Base-by-base conservation (phyloP, 64 coral and sea anemone genomes). In the Catalaphyllia jardinei region DNA sequence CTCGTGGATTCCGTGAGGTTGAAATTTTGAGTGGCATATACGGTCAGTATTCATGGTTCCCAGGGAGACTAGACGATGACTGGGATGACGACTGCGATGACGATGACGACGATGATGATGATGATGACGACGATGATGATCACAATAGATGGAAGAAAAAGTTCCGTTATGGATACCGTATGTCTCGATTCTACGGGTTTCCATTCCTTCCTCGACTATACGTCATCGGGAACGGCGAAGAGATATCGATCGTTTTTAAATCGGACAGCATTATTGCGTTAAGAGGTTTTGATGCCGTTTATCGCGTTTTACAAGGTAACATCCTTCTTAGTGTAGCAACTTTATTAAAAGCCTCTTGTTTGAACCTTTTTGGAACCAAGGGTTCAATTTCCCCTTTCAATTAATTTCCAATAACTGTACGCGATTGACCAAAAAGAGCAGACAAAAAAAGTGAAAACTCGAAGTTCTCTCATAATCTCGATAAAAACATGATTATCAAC, bases 231-330 rank as follows among this genome's bases (percentile, higher is more conserved):
- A 85, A 35, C 14, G 81, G 81, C 17, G 81, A 85, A 16, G 62
- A 85, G 22, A 85, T 85, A 27, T 64, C 39, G 12, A 69, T 71
- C n/a, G 50, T 28, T 29, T 85, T 85, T 28, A 71, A 71, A 51
- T 85, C 81, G 13, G 81, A 85, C 63, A 22, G 38, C 30, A 85
- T 85, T 4, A 85, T 85, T 63, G 71, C 81, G 12, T 71, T 38
- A 18, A 64, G 49, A 71, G 81, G 81, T 28, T 85, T 85, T 46
- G 38, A 85, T 29, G 81, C 63, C 3, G 35, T 27, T 38, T 85
- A 85, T 8, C 62, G 12, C 15, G 38, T 85, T 52, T 67, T 85
- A 24, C 81, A 52, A 85, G 63, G 62, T 85, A 65, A 85, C 9
- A 12, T 27, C 8, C 19, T 51, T 54, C 11, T 59, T 54, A 28